Evolutionary conservation across 2,797 vertebrate genomes (phyloP).

Genomic region (Scomberomorus guttatus): DNA sequence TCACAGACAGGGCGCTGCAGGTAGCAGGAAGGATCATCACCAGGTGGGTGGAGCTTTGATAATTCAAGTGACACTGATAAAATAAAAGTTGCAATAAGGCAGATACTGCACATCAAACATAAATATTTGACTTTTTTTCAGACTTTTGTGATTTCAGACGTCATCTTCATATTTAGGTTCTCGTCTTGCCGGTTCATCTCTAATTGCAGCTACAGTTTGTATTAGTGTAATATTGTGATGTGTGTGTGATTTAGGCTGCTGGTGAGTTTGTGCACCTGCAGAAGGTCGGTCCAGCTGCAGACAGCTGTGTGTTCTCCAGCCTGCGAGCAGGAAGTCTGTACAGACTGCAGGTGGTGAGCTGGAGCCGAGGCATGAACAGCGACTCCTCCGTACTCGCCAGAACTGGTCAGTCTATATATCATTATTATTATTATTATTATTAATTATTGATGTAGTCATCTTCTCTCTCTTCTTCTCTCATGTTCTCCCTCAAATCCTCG

Average conservation of each 20-base stretch:
- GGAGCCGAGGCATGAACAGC: slow-evolving; percentile 91
- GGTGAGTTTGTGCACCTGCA: slow-evolving; percentile 66
- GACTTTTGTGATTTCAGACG: not conserved
- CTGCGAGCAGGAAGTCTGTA: slow-evolving; percentile 91
- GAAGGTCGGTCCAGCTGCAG: slow-evolving; percentile 78
- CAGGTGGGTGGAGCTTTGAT: slow-evolving; percentile 49
- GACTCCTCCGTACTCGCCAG: slow-evolving; percentile 89
- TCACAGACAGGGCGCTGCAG: slow-evolving; percentile 36
- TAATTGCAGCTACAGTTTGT: too few species aligned
- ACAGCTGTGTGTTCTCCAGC: slow-evolving; percentile 87
- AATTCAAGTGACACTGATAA: too few species aligned
- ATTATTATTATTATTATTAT: not conserved
- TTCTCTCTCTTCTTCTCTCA: too few species aligned
- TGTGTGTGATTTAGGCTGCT: slow-evolving; percentile 14
- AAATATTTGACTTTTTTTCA: too few species aligned
- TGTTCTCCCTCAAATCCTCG: not conserved
- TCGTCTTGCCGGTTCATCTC: too few species aligned
- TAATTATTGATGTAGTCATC: too few species aligned
- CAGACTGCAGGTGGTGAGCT: slow-evolving; percentile 92
- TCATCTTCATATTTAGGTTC: too few species aligned
- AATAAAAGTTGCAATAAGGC: too few species aligned
- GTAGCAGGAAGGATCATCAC: slow-evolving; percentile 33
- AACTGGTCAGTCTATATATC: slow-evolving; percentile 85
- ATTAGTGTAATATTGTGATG: too few species aligned
- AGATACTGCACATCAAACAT: too few species aligned